phyloP scores from a whole-genome alignment of 2,113 vertebrate species.

The Stomatorhinus ivindoensis region DNA sequence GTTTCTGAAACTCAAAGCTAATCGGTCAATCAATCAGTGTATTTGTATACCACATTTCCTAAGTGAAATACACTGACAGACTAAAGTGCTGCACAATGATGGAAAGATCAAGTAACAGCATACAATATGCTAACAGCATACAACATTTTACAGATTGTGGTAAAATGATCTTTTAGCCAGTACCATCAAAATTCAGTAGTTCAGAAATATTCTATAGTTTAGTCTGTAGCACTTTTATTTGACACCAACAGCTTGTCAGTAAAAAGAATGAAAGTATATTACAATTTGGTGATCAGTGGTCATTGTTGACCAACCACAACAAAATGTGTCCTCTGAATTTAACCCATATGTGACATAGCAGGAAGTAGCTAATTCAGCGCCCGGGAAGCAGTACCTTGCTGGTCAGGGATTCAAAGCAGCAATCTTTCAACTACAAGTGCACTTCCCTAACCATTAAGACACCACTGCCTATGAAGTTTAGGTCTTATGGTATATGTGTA shows the following conservation, averaged over 20 bases:
- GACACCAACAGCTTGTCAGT: not conserved
- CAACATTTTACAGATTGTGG: not conserved
- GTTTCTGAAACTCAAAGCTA: not conserved
- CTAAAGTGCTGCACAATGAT: not conserved
- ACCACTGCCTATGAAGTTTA: not conserved
- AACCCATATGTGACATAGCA: too few species aligned
- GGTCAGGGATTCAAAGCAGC: too few species aligned
- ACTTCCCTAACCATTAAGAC: too few species aligned
- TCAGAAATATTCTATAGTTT: not conserved
- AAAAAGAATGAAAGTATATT: not conserved
- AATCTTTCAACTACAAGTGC: too few species aligned
- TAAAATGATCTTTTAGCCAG: not conserved
- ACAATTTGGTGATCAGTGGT: not conserved
- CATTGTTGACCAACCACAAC: too few species aligned
- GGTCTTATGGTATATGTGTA: not conserved
- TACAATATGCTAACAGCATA: not conserved
- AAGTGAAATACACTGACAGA: not conserved
- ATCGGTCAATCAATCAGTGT: not conserved
- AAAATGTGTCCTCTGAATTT: too few species aligned
- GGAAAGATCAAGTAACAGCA: not conserved
- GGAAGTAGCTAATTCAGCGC: too few species aligned
- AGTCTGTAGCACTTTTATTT: not conserved
- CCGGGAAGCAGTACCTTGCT: too few species aligned
- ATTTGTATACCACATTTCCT: not conserved
- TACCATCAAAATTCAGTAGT: not conserved